Evolutionary conservation across 2,113 vertebrate genomes (phyloP).

Genomic region (Beaufortia kweichowensis): DNA sequence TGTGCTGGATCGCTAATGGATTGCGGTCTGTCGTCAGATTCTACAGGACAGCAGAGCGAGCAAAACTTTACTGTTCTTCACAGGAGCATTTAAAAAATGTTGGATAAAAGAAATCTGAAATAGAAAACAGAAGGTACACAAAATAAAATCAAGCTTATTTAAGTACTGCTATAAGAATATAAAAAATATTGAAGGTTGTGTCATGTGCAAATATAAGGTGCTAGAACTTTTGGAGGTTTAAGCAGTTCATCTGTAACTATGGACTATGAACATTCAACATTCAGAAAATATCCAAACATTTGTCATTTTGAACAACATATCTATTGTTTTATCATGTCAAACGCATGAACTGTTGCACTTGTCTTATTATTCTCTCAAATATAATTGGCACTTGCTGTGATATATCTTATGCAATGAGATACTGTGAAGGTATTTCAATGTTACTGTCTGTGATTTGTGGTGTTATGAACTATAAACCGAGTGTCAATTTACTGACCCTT

Average conservation of each 20-base stretch:
- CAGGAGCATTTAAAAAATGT: not conserved
- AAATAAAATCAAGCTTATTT: too few species aligned
- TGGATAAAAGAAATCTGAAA: not conserved
- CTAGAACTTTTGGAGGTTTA: too few species aligned
- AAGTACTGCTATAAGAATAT: not conserved
- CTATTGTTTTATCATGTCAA: too few species aligned
- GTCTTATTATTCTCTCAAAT: too few species aligned
- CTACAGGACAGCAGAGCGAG: slow-evolving; percentile 21
- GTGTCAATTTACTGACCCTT: slow-evolving; percentile 36
- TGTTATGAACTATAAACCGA: not conserved
- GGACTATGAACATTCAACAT: too few species aligned
- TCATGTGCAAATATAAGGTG: not conserved
- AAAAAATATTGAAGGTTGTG: not conserved
- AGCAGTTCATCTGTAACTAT: too few species aligned
- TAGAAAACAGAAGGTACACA: not conserved
- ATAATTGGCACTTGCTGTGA: too few species aligned
- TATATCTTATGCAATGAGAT: too few species aligned
- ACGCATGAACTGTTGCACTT: too few species aligned
- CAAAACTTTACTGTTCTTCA: not conserved
- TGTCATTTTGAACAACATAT: too few species aligned
- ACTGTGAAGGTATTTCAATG: too few species aligned
- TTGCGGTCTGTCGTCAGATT: slow-evolving; percentile 46
- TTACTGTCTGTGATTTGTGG: not conserved
- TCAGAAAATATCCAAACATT: too few species aligned
- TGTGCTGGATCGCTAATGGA: slow-evolving; percentile 45